Conservation (phyloP, 23 tunicate species). For the Botrylloides violaceus region DNA sequence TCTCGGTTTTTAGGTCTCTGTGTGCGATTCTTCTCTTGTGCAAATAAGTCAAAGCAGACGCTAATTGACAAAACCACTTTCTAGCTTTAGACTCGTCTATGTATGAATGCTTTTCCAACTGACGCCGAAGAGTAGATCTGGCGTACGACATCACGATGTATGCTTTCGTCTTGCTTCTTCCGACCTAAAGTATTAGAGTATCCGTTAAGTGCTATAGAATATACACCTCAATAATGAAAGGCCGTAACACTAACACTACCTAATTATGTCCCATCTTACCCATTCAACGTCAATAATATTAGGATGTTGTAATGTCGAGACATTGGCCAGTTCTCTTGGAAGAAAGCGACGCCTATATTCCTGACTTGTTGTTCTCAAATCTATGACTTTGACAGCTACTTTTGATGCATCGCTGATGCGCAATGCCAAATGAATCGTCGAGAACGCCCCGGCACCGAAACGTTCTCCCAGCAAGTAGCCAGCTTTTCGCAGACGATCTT, state of each 20-base stretch:
- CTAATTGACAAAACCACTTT: constrained; percentile 88
- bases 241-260: background rate
- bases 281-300: constrained; percentile 51
- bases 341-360: constrained; percentile 68
- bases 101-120: constrained; percentile 50
- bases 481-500: constrained; percentile 30
- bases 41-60: constrained; percentile 89
- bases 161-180: constrained; percentile 57
- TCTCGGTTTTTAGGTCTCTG: constrained; percentile 92
- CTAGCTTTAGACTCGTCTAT: constrained; percentile 79
- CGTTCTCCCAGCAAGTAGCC: constrained; percentile 81
- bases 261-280: constrained; percentile 31
- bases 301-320: constrained; percentile 62
- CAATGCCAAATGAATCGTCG: constrained; percentile 60
- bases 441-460: constrained; percentile 73
- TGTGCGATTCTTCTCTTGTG: constrained; percentile 89
- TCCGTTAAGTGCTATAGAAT: too few species aligned
- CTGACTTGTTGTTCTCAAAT: constrained; percentile 48
- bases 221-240: background rate
- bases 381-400: constrained; percentile 81
- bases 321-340: constrained; percentile 77
- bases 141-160: constrained; percentile 88
- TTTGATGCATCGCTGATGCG: constrained; percentile 52
- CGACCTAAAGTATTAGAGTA: constrained; percentile 19
- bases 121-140: constrained; percentile 38